Conservation (phyloP, 2,888 invertebrate genomes). For the Drosophila helvetica region DNA sequence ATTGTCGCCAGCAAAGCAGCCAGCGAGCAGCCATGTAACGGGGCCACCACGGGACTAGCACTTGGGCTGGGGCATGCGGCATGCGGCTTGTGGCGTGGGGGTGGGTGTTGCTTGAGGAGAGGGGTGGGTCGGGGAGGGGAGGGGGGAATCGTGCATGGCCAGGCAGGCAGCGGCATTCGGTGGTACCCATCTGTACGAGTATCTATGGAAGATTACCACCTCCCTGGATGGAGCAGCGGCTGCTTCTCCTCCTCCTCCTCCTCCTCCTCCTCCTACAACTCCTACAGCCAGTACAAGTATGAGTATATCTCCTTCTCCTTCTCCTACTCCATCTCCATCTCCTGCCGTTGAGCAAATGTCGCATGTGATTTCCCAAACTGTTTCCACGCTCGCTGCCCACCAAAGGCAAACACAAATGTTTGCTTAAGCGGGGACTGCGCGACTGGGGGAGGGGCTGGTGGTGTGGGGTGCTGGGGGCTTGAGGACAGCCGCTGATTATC, state of each 20-base stretch:
- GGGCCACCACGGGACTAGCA: conserved; percentile 62
- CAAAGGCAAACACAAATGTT: conserved; percentile 67
- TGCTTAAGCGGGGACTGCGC: conserved; percentile 12
- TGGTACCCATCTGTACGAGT: conserved; percentile 48
- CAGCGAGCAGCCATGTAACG: conserved; percentile 65
- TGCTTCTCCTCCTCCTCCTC: conserved; percentile 8
- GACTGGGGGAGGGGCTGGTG: background rate
- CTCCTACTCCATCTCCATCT: conserved; percentile 5
- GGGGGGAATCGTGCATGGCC: conserved; percentile 48
- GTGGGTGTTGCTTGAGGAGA: background rate
- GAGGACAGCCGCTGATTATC: conserved; percentile 75
- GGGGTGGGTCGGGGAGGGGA: conserved; percentile 2
- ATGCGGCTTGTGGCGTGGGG: conserved; percentile 21
- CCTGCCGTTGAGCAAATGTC: conserved; percentile 76
- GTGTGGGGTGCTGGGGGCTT: conserved; percentile 10
- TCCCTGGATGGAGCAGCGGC: conserved; percentile 40
- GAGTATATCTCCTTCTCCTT: conserved; percentile 4
- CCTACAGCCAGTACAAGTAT: background rate
- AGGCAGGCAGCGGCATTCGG: conserved; percentile 8
- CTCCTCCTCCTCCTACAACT: conserved; percentile 9
- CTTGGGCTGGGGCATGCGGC: conserved; percentile 34
- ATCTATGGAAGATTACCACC: conserved; percentile 71
- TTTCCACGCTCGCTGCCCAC: conserved; percentile 84
- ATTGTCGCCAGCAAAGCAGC: conserved; percentile 75
- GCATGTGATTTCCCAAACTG: conserved; percentile 83